Percentiles rank a stretch among this genome's conserved stretches.
These are phyloP conservation scores for Cheiracanthium punctorium DNA, from an alignment of 2,888 invertebrate genomes.

Conservation along the genomic window DNA sequence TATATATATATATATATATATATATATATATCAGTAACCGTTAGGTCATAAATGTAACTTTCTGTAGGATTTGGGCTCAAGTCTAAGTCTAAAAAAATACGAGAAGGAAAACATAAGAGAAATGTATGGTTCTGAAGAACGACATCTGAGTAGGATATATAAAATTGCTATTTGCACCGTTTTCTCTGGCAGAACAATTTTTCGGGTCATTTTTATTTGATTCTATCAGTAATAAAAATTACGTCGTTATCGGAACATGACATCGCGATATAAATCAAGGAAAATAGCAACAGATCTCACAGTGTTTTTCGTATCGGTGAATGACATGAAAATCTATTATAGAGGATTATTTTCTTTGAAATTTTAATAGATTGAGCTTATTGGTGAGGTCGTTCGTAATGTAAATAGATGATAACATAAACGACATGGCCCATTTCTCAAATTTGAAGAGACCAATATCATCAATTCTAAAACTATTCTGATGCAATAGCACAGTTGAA, in stretches of 20 bases:
- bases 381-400: not conserved
- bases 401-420: too few species aligned
- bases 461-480: too few species aligned
- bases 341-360: not conserved
- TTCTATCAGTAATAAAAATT: not conserved
- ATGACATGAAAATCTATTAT: not conserved
- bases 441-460: too few species aligned
- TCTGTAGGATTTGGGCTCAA: not conserved
- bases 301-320: not conserved
- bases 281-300: not conserved
- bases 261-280: not conserved
- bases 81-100: not conserved
- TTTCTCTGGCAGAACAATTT: too few species aligned
- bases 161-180: too few species aligned
- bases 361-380: not conserved
- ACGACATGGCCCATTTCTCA: too few species aligned
- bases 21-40: too few species aligned
- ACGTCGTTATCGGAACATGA: not conserved
- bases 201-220: too few species aligned
- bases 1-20: too few species aligned
- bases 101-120: not conserved
- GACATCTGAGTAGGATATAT: too few species aligned
- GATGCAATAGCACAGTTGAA: too few species aligned
- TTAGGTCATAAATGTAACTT: slow-evolving; percentile 55
- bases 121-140: not conserved